phyloP scores from a whole-genome alignment of 2,113 vertebrate species.

The Sturnus vulgaris region DNA sequence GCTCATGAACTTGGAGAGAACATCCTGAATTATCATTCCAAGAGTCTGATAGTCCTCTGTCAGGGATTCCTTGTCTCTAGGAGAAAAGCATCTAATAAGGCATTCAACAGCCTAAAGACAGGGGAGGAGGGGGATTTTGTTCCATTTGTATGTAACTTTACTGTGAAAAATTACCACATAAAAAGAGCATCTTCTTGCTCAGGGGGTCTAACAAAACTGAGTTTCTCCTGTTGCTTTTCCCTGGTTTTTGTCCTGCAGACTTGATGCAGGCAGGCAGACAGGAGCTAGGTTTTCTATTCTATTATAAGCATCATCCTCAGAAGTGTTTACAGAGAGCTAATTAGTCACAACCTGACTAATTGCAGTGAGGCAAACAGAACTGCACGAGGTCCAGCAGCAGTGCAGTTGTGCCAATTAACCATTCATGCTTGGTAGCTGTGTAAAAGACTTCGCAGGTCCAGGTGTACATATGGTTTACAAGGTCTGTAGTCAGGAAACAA shows the following conservation, averaged over 20 bases:
- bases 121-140: not conserved
- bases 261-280: not conserved
- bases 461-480: not conserved
- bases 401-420: not conserved
- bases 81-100: not conserved
- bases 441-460: fast-evolving
- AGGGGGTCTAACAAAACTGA: not conserved
- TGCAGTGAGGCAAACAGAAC: not conserved
- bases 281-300: not conserved
- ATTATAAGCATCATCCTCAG: not conserved
- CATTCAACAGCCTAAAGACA: not conserved
- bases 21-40: not conserved
- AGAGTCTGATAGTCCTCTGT: not conserved
- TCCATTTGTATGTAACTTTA: not conserved
- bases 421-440: not conserved
- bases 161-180: conserved; percentile 17
- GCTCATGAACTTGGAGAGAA: not conserved
- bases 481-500: not conserved
- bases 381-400: not conserved
- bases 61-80: not conserved
- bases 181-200: conserved; percentile 5
- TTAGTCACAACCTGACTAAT: not conserved
- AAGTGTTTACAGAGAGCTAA: conserved; percentile 20
- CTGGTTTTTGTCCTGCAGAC: not conserved
- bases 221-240: not conserved